A percentile compares a stretch with the other conserved stretches of the same genome.
These are phyloP conservation scores for Cephus pulcher DNA, from an alignment of 2,888 invertebrate species.

Conservation along the genomic window DNA sequence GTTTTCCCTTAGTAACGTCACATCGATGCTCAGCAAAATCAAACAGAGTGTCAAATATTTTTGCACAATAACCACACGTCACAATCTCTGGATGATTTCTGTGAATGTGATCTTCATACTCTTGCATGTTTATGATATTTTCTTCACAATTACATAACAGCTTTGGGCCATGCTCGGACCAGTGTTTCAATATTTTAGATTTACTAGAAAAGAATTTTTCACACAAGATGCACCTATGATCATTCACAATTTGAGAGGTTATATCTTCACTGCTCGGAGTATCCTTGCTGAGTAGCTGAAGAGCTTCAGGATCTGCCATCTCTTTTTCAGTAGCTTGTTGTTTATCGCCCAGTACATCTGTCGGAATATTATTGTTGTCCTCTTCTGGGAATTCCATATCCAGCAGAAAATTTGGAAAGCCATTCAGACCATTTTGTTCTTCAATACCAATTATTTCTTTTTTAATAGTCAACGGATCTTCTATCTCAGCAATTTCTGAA, in stretches of 20 bases:
- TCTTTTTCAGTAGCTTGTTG: constrained; percentile 36
- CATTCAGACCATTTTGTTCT: constrained; percentile 16
- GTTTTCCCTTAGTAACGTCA: constrained; percentile 3
- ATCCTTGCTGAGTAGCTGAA: neutral
- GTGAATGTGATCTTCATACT: constrained; percentile 37
- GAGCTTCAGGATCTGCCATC: neutral
- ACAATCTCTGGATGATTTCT: constrained; percentile 33
- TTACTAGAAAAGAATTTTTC: neutral
- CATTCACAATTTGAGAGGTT: neutral
- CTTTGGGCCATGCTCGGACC: neutral
- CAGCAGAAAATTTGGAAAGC: constrained; percentile 33
- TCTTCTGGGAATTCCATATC: constrained; percentile 31
- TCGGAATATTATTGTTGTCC: constrained; percentile 22
- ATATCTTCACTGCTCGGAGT: neutral
- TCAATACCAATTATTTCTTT: constrained; percentile 3
- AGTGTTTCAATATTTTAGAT: neutral
- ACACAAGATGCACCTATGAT: neutral
- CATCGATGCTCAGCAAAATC: constrained; percentile 1
- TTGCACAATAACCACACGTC: constrained; percentile 31
- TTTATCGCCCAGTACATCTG: constrained; percentile 49
- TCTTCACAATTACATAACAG: constrained; percentile 37
- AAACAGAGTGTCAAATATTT: neutral
- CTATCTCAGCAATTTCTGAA: constrained; percentile 20
- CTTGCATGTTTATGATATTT: constrained; percentile 28
- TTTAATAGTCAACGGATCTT: neutral